These are phyloP conservation scores for Sigmodon hispidus DNA, from an alignment of 2,113 vertebrate genomes.

Conservation along the genomic window DNA sequence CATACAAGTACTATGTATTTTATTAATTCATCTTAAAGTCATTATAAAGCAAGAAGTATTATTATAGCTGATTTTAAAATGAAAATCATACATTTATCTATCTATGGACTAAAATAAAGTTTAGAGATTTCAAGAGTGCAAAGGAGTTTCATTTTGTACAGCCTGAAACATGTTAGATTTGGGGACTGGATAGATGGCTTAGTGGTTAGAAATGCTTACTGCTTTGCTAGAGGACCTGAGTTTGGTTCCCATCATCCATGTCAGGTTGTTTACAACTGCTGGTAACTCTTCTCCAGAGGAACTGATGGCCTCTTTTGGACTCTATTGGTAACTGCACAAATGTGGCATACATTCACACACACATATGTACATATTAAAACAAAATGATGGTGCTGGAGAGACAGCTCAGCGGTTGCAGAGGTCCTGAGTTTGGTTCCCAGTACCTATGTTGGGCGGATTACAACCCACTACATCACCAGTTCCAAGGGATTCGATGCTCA, in stretches of 20 bases:
- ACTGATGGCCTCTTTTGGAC: background rate
- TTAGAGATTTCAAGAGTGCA: slow-evolving; percentile 33
- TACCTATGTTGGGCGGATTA: background rate
- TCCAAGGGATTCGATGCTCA: background rate
- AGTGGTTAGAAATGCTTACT: background rate
- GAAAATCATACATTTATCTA: background rate
- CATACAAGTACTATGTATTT: background rate
- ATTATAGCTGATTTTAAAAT: slow-evolving; percentile 44
- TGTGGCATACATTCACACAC: background rate
- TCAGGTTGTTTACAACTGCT: background rate
- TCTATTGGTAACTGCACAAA: background rate
- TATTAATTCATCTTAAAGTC: slow-evolving; percentile 37
- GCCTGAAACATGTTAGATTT: background rate
- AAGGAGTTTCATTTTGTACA: background rate
- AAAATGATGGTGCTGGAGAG: background rate
- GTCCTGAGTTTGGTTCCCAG: background rate
- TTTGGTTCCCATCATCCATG: background rate
- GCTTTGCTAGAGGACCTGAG: background rate
- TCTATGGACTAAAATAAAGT: slow-evolving; percentile 11
- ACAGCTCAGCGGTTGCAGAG: background rate
- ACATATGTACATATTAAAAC: background rate
- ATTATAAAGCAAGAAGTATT: slow-evolving; percentile 23
- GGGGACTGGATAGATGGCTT: background rate
- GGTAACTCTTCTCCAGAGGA: background rate
- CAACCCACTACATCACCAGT: background rate